A percentile compares a stretch with the other conserved stretches of the same genome.
phyloP scores from a whole-genome alignment of 2,888 invertebrate species.

The Aplocera efformata region DNA sequence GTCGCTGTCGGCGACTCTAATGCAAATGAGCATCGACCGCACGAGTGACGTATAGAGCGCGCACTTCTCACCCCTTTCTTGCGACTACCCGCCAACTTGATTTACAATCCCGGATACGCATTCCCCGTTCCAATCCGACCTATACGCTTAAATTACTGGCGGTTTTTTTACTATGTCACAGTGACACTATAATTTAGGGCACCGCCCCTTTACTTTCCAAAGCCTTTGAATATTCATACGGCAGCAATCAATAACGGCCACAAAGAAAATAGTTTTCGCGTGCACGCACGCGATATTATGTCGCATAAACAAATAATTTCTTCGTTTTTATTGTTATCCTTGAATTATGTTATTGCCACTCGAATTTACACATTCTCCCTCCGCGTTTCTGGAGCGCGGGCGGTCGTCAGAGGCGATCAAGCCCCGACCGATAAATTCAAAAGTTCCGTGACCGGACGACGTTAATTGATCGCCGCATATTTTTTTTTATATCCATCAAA shows the following conservation, averaged over 20 bases:
- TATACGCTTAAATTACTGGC: constrained; percentile 64
- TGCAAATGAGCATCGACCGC: constrained; percentile 78
- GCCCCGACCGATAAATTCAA: constrained; percentile 60
- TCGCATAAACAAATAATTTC: constrained; percentile 78
- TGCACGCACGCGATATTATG: constrained; percentile 76
- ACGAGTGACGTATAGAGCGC: constrained; percentile 69
- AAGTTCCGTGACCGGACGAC: constrained; percentile 71
- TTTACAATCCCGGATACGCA: constrained; percentile 74
- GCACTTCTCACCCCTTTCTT: constrained; percentile 77
- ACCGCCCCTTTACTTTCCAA: constrained; percentile 73
- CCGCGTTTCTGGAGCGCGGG: constrained; percentile 26
- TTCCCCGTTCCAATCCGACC: constrained; percentile 64
- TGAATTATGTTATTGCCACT: constrained; percentile 57
- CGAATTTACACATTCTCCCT: constrained; percentile 47
- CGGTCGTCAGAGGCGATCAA: constrained; percentile 51
- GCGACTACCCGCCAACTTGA: constrained; percentile 75
- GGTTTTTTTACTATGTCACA: constrained; percentile 75
- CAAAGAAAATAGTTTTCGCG: constrained; percentile 77
- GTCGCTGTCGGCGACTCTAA: constrained; percentile 61
- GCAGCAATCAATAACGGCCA: constrained; percentile 76
- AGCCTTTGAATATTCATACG: constrained; percentile 78
- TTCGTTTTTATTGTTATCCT: constrained; percentile 68
- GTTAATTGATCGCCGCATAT: constrained; percentile 66
- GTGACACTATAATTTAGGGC: constrained; percentile 78
- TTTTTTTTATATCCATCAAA: constrained; percentile 68